Evolutionary conservation across 1,140 invertebrate genomes (phyloP).

Genomic region (Rhagoletis pomonella): DNA sequence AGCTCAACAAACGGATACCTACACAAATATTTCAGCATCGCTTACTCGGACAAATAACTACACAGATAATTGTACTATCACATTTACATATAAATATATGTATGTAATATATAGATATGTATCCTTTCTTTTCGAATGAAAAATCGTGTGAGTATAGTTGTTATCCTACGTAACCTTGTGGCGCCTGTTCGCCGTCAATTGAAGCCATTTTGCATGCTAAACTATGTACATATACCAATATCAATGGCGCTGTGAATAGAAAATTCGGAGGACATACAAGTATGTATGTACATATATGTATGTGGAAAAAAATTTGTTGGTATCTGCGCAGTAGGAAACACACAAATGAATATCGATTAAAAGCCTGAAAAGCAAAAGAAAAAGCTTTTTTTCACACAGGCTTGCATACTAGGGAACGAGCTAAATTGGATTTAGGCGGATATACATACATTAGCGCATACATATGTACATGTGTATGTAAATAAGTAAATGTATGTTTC

Average conservation of each 20-base stretch:
- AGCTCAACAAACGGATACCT: too few species aligned
- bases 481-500: neutral
- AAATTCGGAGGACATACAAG: neutral
- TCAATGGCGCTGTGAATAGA: neutral
- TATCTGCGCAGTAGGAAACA: neutral
- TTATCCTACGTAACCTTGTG: neutral
- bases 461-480: neutral
- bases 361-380: neutral
- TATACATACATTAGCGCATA: neutral
- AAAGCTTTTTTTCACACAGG: too few species aligned
- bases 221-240: neutral
- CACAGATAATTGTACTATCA: too few species aligned
- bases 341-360: neutral
- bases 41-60: too few species aligned
- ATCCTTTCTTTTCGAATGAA: too few species aligned
- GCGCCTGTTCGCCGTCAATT: neutral
- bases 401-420: too few species aligned
- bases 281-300: too few species aligned
- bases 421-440: neutral
- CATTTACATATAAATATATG: too few species aligned
- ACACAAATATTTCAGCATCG: too few species aligned
- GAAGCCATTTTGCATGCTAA: neutral
- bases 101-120: too few species aligned
- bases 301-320: neutral
- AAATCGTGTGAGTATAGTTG: too few species aligned